Evolutionary conservation across 1,140 invertebrate genomes (phyloP), one percentile per base, ranked within the genome.

Genomic region (Bacillus rossius): DNA sequence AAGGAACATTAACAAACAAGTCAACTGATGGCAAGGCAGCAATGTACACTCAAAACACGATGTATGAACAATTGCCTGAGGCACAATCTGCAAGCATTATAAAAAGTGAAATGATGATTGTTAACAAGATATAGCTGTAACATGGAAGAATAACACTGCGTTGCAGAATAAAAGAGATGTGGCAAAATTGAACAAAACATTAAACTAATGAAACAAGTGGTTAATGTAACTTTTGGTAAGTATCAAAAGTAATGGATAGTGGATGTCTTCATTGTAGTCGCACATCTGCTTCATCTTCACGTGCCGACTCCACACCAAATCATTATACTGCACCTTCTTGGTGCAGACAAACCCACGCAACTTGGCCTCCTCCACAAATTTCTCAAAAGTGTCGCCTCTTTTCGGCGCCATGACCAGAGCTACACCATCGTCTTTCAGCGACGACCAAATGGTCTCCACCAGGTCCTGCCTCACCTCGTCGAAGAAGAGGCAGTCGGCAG

Each of bases 401-500:
- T 77, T 75, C 3, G 90, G 90, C 8, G 90, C 89, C 82, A 91
- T 89, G 14, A 91, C 80, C 42, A 89, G 71, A 1, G 84, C 87
- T 16, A 84, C 58, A 1, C 89, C 88, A 60, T 80, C 73, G 19
- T 77, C 74, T n/a, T 82, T 77, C 57, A 92, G 66, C 67, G 82
- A 81, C 50, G 79, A 75, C 73, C 82, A 82, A 43, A 93, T 84
- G 41, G 84, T 84, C 48, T 83, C 78, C 22, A 89, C 82, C 16
- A 93, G 73, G 63, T 87, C 84, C 29, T 80, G 71, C 49, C 89
- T 76, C 0, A 83, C 83, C 43, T 91, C 88, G 69, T 92, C 89
- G 73, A 92, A 93, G 74, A 92, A 93, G 42, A 92, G 71, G 71
- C 90, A 92, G 70, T 91, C 89, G 8, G 89, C 88, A 65, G 85